A percentile compares a stretch with the other conserved stretches of the same genome.
These are phyloP conservation scores for Augiades crinisus DNA, from an alignment of 2,888 invertebrate species.

Conservation along the genomic window DNA sequence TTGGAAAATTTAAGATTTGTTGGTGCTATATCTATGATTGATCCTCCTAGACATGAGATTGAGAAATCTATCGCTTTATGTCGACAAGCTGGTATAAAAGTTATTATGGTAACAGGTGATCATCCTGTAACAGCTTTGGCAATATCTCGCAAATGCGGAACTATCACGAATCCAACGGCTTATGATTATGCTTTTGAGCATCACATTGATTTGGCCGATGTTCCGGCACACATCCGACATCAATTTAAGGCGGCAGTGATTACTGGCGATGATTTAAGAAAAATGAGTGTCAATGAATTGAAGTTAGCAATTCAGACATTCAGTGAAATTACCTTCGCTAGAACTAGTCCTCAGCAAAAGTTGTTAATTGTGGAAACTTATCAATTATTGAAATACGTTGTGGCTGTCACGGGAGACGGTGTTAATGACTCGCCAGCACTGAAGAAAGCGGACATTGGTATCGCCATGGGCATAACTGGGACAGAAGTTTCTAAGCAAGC, in stretches of 20 bases:
- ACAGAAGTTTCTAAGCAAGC: constrained; percentile 93
- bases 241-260: constrained; percentile 64
- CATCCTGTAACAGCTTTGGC: constrained; percentile 88
- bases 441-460: constrained; percentile 91
- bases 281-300: constrained; percentile 77
- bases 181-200: constrained; percentile 86
- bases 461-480: constrained; percentile 90
- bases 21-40: constrained; percentile 87
- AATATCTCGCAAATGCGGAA: constrained; percentile 85
- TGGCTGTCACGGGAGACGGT: constrained; percentile 94
- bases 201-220: constrained; percentile 75
- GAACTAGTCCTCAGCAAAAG: constrained; percentile 87
- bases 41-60: constrained; percentile 85
- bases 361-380: constrained; percentile 88
- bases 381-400: constrained; percentile 89
- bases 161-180: constrained; percentile 83
- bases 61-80: constrained; percentile 85
- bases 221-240: constrained; percentile 68
- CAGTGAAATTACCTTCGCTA: constrained; percentile 88
- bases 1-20: constrained; percentile 79
- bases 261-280: constrained; percentile 79
- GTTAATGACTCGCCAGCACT: constrained; percentile 94
- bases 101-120: constrained; percentile 87
- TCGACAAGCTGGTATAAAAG: constrained; percentile 86
- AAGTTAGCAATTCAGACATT: constrained; percentile 82